Evolutionary conservation across 92 coral and sea anemone species (phyloP).

Genomic region (Nematostella vectensis): DNA sequence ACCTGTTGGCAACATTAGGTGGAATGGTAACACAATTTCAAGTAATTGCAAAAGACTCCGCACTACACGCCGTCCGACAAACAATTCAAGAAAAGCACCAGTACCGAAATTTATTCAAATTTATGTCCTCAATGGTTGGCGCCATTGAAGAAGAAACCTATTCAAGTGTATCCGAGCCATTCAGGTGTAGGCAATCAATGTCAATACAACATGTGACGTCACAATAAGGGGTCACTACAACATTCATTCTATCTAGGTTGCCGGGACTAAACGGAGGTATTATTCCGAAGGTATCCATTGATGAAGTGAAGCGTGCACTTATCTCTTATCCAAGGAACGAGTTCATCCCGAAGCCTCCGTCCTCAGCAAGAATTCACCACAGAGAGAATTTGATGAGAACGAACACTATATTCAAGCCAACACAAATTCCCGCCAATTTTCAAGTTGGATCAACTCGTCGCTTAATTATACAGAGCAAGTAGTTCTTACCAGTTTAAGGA

Average conservation of each 20-base stretch:
- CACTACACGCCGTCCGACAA: background rate
- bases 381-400: too few relatives aligned
- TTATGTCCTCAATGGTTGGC: constrained; percentile 18
- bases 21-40: background rate
- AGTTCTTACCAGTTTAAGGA: background rate
- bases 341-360: too few relatives aligned
- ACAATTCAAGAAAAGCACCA: background rate
- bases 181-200: constrained; percentile 13
- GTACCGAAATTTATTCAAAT: constrained; percentile 3
- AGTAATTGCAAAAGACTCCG: background rate
- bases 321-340: background rate
- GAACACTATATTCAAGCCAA: too few relatives aligned
- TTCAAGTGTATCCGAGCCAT: constrained; percentile 22
- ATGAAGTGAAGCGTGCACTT: background rate
- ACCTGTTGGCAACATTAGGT: constrained; percentile 1
- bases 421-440: too few relatives aligned
- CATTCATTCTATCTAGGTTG: constrained; percentile 7
- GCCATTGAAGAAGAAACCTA: constrained; percentile 16
- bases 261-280: background rate
- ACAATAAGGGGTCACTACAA: constrained; percentile 19
- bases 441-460: too few relatives aligned
- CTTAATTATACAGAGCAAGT: background rate
- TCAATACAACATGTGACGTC: constrained; percentile 28
- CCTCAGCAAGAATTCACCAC: too few relatives aligned
- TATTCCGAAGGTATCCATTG: background rate